These are phyloP conservation scores for Pectinophora gossypiella DNA, from an alignment of 1,140 invertebrate species.

Conservation along the genomic window DNA sequence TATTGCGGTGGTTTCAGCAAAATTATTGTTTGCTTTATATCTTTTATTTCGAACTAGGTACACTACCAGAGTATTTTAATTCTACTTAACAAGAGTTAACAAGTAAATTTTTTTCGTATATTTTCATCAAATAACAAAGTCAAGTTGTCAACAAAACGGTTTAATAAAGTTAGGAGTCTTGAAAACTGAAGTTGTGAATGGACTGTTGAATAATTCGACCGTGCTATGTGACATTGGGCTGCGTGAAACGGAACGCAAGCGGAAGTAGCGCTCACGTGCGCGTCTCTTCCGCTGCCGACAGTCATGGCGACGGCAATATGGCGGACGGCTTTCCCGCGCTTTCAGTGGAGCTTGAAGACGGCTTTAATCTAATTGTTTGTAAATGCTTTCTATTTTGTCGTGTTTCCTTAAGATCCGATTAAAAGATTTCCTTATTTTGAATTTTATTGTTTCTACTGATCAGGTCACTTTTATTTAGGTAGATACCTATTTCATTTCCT, in stretches of 20 bases:
- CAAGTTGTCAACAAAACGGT: not conserved
- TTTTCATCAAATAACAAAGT: not conserved
- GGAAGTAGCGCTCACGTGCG: slow-evolving; percentile 63
- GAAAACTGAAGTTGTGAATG: not conserved
- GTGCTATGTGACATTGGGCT: slow-evolving; percentile 56
- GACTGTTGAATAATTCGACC: slow-evolving; percentile 21
- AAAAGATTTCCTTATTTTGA: no score
- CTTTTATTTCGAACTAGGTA: no score
- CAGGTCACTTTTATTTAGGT: no score
- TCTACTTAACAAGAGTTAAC: not conserved
- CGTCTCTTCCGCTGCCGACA: slow-evolving; percentile 55
- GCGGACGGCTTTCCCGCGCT: slow-evolving; percentile 52
- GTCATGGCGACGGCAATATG: slow-evolving; percentile 63
- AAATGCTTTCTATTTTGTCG: no score
- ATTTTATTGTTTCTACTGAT: no score
- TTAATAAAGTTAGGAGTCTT: not conserved
- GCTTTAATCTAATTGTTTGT: not conserved
- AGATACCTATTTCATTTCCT: no score
- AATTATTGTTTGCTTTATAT: no score
- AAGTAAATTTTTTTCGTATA: not conserved
- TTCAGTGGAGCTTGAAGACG: slow-evolving; percentile 6
- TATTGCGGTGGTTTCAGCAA: no score
- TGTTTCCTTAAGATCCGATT: no score
- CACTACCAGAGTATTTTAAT: no score
- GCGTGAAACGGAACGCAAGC: slow-evolving; percentile 57